phyloP scores from a whole-genome alignment of 2,888 invertebrate species.

The Campopleginae sp. region DNA sequence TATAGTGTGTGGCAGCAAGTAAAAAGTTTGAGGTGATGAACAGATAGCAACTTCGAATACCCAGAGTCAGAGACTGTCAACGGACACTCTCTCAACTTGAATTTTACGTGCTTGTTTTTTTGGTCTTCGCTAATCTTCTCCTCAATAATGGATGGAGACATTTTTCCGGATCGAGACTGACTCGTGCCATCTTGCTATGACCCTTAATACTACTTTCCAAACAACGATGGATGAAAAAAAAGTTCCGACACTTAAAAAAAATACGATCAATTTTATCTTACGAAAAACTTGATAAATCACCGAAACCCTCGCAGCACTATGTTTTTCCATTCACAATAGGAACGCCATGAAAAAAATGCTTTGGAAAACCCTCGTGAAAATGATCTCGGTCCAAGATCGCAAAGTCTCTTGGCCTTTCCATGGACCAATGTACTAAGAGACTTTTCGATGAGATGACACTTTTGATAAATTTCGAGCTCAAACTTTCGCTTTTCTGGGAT shows the following conservation, averaged over 20 bases:
- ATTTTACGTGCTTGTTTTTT: constrained; percentile 1
- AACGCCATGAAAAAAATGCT: constrained; percentile 9
- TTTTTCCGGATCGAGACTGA: constrained; percentile 16
- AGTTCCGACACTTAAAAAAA: constrained; percentile 10
- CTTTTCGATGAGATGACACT: not conserved
- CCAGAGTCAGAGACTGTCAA: constrained; percentile 7
- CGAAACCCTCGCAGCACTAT: not conserved
- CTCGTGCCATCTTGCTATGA: constrained; percentile 13
- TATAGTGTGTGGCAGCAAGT: not conserved
- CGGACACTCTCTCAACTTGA: constrained; percentile 21
- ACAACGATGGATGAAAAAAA: not conserved
- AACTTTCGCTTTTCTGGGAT: not conserved
- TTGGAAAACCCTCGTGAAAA: not conserved
- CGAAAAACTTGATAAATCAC: constrained; percentile 25
- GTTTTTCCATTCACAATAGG: not conserved
- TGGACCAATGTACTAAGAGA: not conserved
- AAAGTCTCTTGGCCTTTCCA: not conserved
- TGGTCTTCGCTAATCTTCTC: not conserved
- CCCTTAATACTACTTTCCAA: constrained; percentile 16
- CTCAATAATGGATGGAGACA: not conserved
- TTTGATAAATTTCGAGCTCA: not conserved
- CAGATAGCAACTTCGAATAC: constrained; percentile 19
- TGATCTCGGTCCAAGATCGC: constrained; percentile 10
- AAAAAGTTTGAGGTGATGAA: constrained; percentile 8
- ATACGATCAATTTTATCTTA: constrained; percentile 36